Conservation (phyloP, 2,888 invertebrate species). For the Lasioglossum marginatum region DNA sequence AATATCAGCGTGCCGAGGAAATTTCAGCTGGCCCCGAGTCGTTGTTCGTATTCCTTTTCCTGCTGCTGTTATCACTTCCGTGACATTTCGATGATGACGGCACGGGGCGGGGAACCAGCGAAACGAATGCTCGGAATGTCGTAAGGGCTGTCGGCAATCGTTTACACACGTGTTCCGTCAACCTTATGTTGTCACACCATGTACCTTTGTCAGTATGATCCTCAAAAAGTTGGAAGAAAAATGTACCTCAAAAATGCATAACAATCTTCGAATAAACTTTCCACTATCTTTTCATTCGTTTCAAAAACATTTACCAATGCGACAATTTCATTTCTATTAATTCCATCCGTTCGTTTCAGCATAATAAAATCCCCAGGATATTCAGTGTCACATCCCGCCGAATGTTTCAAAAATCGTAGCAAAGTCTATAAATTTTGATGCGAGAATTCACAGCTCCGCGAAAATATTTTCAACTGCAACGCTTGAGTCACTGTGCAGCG, state of each 20-base stretch:
- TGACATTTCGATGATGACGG: conserved; percentile 59
- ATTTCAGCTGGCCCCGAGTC: conserved; percentile 32
- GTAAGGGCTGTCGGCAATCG: conserved; percentile 5
- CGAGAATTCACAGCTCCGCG: background rate
- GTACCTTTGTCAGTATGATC: background rate
- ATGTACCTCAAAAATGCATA: background rate
- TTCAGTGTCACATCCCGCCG: no score
- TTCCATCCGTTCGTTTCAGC: background rate
- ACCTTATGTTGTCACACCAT: background rate
- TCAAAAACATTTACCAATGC: background rate
- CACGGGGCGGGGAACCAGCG: background rate
- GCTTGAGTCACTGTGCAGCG: background rate
- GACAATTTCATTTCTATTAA: background rate
- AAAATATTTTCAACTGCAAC: background rate
- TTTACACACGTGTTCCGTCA: conserved; percentile 1
- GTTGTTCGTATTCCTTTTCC: conserved; percentile 29
- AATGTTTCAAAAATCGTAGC: background rate
- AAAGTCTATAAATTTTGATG: background rate
- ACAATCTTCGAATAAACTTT: background rate
- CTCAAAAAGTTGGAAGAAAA: background rate
- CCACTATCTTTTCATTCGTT: no score
- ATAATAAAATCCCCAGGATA: no score
- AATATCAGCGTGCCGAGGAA: conserved; percentile 63
- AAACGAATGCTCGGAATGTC: conserved; percentile 1
- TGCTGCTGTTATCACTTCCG: conserved; percentile 12